Evolutionary conservation across 2,888 invertebrate genomes (phyloP), one percentile per base, ranked within the genome.

Genomic region (Trichopria drosophilae): DNA sequence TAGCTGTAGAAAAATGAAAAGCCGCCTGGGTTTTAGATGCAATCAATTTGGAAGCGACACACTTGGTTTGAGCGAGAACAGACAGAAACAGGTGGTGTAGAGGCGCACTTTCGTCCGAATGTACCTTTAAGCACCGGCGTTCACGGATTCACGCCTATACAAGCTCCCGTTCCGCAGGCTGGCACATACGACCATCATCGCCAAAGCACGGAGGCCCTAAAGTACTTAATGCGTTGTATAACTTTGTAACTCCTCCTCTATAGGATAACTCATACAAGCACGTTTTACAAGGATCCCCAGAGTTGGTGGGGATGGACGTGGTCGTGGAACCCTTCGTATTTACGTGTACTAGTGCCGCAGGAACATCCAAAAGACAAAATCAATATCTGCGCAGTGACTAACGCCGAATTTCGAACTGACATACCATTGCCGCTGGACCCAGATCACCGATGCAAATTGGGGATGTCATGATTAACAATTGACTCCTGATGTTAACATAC

Each of bases 221-320:
- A 69, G 69, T 69, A 69, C 69, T 69, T 69, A 71, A 71, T 71
- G 66, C 68, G 66, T 68, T 62, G 64, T 66, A 66, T 65, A 65
- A 68, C 68, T 69, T 67, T 69, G 61, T 61, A 61, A 61, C 60
- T 63, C 56, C 54, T 49, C 49, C 35, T 58, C 59, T 57, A 57
- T 50, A 53, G 54, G 50, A 47, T 47, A 36, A 43, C 50, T 54
- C 51, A 47, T 52, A 52, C 51, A 43, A 34, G 19, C 24, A 26
- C 32, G 22, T 40, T 35, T 29, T 41, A 13, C 26, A 18, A 39
- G 46, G 46, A 43, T 44, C 32, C 43, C 42, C 37, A 15, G n/a
- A 34, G 16, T 39, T 39, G 37, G 46, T 20, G 31, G 29, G 44
- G 32, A 47, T 40, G 34, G 22, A 15, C 23, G 28, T 43, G 44